Evolutionary conservation across 2,888 invertebrate species (phyloP), one percentile per base, ranked within the genome.

Genomic region (Julus scanicus): DNA sequence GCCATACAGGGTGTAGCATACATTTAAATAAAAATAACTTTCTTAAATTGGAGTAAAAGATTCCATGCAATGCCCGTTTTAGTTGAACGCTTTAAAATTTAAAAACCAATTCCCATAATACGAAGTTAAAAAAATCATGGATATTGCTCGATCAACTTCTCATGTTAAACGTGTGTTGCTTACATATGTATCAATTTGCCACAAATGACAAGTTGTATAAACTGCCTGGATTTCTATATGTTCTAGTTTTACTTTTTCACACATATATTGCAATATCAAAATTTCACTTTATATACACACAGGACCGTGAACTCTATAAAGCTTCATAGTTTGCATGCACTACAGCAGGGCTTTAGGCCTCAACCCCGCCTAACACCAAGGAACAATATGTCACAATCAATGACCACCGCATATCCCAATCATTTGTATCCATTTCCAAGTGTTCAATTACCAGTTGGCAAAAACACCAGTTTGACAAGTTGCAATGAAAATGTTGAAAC

Each of bases 391-490:
- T 80, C 80, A 80, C 80, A 80, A 80, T 37, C 80, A 80, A 80
- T 80, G 80, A 80, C 80, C 80, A 80, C 37, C 80, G 37, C 80
- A 80, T 80, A 80, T 37, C 80, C 80, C 37, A 80, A 80, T 80
- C 80, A 80, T 80, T 80, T 80, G 80, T 80, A 80, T 80, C 80
- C 80, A 80, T 80, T 80, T 80, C 80, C 80, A 80, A 80, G 80
- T 80, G 80, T 80, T 80, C 80, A 37, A 80, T 80, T 80, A 80
- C 80, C 80, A 80, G 80, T 39, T 80, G 80, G 80, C 80, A 80
- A 80, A 53, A 80, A 80, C 80, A 80, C 37, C 39, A 80, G 80
- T 80, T 80, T 80, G 80, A 80, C 80, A 80, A 80, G 80, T 37
- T 37, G 15, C 37, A 15, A 80, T 80, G 80, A 80, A 80, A 80